phyloP scores from a whole-genome alignment of 2,888 invertebrate species.

The Euspilapteryx auroguttella region DNA sequence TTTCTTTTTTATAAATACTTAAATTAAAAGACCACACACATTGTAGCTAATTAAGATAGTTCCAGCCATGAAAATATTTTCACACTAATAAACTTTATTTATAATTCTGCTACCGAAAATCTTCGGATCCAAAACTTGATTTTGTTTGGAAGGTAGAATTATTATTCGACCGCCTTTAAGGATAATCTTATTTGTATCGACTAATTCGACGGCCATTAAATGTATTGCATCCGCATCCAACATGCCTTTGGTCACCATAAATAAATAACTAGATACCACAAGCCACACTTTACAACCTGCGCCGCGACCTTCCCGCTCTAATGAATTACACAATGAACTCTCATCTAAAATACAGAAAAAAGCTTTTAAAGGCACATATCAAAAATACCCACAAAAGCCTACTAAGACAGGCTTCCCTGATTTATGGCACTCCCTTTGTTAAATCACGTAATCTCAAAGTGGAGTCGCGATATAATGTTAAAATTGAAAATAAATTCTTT shows the following conservation, averaged over 20 bases:
- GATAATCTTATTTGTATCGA: conserved; percentile 37
- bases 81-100: no score
- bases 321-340: conserved; percentile 62
- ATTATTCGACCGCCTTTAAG: no score
- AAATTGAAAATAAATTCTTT: conserved; percentile 52
- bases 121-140: no score
- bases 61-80: no score
- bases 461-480: conserved; percentile 49
- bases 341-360: conserved; percentile 63
- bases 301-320: conserved; percentile 48
- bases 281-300: conserved; percentile 27
- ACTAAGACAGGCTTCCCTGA: conserved; percentile 56
- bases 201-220: conserved; percentile 45
- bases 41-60: no score
- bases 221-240: conserved; percentile 39
- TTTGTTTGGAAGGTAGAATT: no score
- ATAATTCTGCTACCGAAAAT: no score
- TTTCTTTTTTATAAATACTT: not conserved
- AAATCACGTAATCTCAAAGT: conserved; percentile 61
- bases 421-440: conserved; percentile 58
- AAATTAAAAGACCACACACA: not conserved
- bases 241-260: no score
- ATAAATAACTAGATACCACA: conserved; percentile 56
- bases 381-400: conserved; percentile 61
- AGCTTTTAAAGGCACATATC: conserved; percentile 63